Evolutionary conservation across 2,113 vertebrate species (phyloP).

Genomic region (Corythornis cristatus): DNA sequence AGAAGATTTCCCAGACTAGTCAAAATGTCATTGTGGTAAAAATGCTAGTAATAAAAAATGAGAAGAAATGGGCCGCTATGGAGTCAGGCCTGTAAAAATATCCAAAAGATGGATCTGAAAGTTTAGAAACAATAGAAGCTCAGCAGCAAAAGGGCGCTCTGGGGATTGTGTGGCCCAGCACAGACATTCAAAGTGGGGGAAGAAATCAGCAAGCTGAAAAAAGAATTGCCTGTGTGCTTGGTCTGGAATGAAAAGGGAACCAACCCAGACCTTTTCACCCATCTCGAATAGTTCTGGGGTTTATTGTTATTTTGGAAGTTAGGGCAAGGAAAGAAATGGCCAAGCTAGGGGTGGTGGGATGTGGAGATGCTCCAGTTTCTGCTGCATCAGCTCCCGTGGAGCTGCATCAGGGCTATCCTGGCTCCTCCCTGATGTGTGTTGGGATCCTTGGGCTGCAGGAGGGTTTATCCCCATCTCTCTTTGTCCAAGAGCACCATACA

Average conservation of each 20-base stretch:
- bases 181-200: background rate
- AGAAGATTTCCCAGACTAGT: constrained; percentile 22
- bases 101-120: constrained; percentile 14
- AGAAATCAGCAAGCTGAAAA: background rate
- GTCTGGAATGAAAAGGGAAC: background rate
- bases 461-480: background rate
- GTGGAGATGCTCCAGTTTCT: background rate
- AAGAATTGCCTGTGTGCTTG: background rate
- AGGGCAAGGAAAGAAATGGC: background rate
- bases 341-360: rapidly evolving
- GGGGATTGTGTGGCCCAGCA: background rate
- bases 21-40: constrained; percentile 35
- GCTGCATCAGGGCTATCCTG: background rate
- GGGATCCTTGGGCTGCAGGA: background rate
- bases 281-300: background rate
- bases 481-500: background rate
- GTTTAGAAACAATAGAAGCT: constrained; percentile 30
- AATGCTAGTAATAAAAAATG: background rate
- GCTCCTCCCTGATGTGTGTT: background rate
- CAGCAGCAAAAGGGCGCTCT: rapidly evolving
- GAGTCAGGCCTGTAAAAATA: constrained; percentile 26
- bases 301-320: background rate
- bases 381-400: background rate
- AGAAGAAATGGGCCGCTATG: background rate
- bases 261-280: background rate